A percentile compares a stretch with the other conserved stretches of the same genome.
Evolutionary conservation across 2,113 vertebrate species (phyloP).

Genomic region (Thymallus thymallus): DNA sequence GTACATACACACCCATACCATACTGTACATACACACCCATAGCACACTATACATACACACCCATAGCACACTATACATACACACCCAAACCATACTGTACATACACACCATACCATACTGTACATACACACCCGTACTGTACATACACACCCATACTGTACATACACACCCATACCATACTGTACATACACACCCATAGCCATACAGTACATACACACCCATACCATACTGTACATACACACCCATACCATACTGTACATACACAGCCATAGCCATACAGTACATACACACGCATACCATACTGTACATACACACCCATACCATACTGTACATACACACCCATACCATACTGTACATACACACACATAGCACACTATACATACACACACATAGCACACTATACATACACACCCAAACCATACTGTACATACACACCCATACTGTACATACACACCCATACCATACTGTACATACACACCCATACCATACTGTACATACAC

Average conservation of each 20-base stretch:
- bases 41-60: too few species aligned
- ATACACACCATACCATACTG: slow-evolving; percentile 5
- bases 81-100: too few species aligned
- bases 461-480: too few species aligned
- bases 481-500: slow-evolving; percentile 6
- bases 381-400: slow-evolving; percentile 1
- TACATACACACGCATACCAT: slow-evolving; percentile 2
- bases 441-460: background rate
- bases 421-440: background rate
- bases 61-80: slow-evolving; percentile 5
- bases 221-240: too few species aligned
- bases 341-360: slow-evolving; percentile 6
- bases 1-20: slow-evolving; percentile 7
- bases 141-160: slow-evolving; percentile 8
- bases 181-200: slow-evolving; percentile 2
- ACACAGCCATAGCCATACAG: background rate
- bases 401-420: background rate
- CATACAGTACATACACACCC: background rate
- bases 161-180: background rate
- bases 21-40: background rate
- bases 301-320: background rate
- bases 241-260: slow-evolving; percentile 7
- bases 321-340: too few species aligned
- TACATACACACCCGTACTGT: background rate
- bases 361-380: too few species aligned